Evolutionary conservation across 1,140 invertebrate species (phyloP).

Genomic region (Nilaparvata lugens): DNA sequence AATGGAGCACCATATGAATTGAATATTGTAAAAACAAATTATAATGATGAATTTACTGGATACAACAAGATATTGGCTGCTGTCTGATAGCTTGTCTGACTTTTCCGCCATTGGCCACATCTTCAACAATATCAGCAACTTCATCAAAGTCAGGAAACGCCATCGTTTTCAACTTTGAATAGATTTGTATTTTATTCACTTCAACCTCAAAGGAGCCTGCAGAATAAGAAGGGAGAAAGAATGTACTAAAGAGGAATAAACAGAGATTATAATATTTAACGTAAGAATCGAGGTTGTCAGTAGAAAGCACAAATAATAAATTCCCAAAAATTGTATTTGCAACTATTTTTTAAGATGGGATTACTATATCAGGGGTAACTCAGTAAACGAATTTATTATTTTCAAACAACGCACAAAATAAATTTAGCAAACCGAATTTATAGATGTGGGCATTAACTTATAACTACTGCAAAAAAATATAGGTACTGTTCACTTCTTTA

Average conservation of each 20-base stretch:
- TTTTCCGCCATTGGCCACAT: conserved; percentile 40
- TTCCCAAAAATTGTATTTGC: too few species aligned
- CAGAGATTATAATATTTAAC: background rate
- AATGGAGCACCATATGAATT: too few species aligned
- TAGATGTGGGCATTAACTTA: too few species aligned
- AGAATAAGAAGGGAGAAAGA: conserved; percentile 28
- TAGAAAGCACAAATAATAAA: too few species aligned
- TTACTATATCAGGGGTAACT: background rate
- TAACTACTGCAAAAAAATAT: too few species aligned
- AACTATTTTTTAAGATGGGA: background rate
- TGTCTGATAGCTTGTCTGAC: conserved; percentile 41
- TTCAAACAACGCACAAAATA: too few species aligned
- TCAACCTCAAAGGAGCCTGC: conserved; percentile 54
- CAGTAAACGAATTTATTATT: background rate
- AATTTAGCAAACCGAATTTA: too few species aligned
- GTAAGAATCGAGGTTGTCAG: background rate
- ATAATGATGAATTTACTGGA: conserved; percentile 6
- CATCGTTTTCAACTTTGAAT: conserved; percentile 54
- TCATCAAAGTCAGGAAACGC: conserved; percentile 51
- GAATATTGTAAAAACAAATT: background rate
- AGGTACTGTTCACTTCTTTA: too few species aligned
- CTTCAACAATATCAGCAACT: conserved; percentile 43
- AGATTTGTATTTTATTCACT: conserved; percentile 48
- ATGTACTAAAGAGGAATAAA: background rate
- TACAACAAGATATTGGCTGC: conserved; percentile 43